Evolutionary conservation across 2,113 vertebrate genomes (phyloP).

Genomic region (Phyllostomus discolor): DNA sequence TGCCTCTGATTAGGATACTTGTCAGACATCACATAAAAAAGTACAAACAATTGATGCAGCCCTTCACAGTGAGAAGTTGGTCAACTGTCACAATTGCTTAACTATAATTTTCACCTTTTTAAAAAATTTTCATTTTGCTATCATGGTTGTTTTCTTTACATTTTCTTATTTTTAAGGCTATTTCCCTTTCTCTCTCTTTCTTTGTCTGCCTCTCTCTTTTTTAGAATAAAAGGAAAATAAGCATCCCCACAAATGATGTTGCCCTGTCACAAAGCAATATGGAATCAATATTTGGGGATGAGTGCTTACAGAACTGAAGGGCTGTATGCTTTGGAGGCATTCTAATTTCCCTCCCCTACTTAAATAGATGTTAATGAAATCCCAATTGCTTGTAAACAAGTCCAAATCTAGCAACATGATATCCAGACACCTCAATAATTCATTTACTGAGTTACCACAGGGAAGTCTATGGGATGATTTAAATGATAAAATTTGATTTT

Average conservation of each 20-base stretch:
- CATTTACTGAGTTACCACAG: constrained; percentile 74
- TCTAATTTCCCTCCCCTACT: constrained; percentile 9
- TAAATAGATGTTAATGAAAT: constrained; percentile 71
- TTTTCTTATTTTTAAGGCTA: not conserved
- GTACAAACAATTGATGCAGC: constrained; percentile 44
- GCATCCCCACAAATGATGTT: not conserved
- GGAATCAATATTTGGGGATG: not conserved
- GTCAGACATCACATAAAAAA: constrained; percentile 71
- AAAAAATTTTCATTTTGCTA: not conserved
- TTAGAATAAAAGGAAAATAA: not conserved
- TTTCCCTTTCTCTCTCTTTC: not conserved
- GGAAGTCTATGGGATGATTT: constrained; percentile 70
- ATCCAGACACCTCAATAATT: constrained; percentile 72
- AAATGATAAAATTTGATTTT: constrained; percentile 70
- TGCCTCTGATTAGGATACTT: constrained; percentile 82
- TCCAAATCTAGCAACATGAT: constrained; percentile 68
- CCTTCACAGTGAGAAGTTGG: constrained; percentile 34
- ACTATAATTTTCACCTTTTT: not conserved
- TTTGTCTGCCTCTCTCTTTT: not conserved
- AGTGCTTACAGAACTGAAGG: not conserved
- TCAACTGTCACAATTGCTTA: not conserved
- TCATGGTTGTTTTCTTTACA: not conserved
- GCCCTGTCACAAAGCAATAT: not conserved
- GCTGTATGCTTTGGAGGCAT: not conserved
- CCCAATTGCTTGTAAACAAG: constrained; percentile 44